Conservation (phyloP, 1,140 invertebrate species). For the Zophobas morio region DNA sequence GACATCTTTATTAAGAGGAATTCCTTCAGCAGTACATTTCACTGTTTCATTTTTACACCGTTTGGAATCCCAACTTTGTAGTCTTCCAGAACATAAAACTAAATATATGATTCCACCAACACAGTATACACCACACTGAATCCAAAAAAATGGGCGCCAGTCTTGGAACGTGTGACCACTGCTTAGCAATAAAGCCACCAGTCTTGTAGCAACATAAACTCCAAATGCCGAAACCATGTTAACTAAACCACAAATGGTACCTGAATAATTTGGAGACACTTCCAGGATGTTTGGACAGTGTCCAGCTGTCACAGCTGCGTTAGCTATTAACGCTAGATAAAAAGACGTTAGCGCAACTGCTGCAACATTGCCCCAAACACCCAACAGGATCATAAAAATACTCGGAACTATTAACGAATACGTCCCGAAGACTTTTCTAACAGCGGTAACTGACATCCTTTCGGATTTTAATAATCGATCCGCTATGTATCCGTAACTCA, state of each 20-base stretch:
- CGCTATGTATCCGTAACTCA: neutral
- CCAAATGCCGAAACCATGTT: neutral
- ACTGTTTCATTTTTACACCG: neutral
- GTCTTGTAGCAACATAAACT: conserved; percentile 8
- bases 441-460: neutral
- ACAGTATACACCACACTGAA: neutral
- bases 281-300: conserved; percentile 28
- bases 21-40: neutral
- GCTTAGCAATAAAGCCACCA: neutral
- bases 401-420: neutral
- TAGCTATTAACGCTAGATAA: neutral
- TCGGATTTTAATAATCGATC: conserved; percentile 1
- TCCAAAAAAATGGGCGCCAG: conserved; percentile 12
- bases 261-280: conserved; percentile 23
- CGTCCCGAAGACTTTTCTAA: conserved; percentile 17
- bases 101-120: conserved; percentile 1
- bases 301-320: neutral
- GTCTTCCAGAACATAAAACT: conserved; percentile 9
- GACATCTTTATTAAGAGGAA: neutral
- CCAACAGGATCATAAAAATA: conserved; percentile 12
- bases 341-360: conserved; percentile 15
- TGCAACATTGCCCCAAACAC: neutral
- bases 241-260: conserved; percentile 16
- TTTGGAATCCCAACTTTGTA: conserved; percentile 8
- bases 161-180: conserved; percentile 1